These are phyloP conservation scores for Taphrorychus bicolor DNA, from an alignment of 2,888 invertebrate genomes.

Conservation along the genomic window DNA sequence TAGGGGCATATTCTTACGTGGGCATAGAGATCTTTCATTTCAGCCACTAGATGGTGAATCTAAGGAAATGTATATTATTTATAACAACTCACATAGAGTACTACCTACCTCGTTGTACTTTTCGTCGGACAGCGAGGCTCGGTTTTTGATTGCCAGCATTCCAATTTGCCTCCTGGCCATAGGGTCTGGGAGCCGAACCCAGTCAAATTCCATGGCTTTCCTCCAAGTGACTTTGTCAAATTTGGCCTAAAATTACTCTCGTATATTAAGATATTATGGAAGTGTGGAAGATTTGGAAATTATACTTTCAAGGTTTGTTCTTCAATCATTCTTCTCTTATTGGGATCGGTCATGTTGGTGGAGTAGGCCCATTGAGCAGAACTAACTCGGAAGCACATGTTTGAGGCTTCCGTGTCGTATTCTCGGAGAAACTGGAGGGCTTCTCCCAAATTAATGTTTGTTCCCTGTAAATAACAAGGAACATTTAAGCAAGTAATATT, in stretches of 20 bases:
- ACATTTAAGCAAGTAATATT: too few relatives aligned
- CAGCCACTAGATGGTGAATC: slow-evolving; percentile 74
- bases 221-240: slow-evolving; percentile 73
- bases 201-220: slow-evolving; percentile 73
- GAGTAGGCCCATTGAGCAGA: slow-evolving; percentile 79
- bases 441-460: slow-evolving; percentile 71
- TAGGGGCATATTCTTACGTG: slow-evolving; percentile 76
- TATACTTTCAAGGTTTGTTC: slow-evolving; percentile 72
- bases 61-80: too few relatives aligned
- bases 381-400: slow-evolving; percentile 75
- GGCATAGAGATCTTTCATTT: slow-evolving; percentile 82
- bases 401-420: slow-evolving; percentile 75
- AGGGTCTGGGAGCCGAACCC: slow-evolving; percentile 72
- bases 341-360: slow-evolving; percentile 77
- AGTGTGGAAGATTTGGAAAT: background rate
- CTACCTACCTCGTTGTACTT: slow-evolving; percentile 72
- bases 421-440: slow-evolving; percentile 75
- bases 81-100: too few relatives aligned
- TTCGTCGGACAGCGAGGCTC: slow-evolving; percentile 76
- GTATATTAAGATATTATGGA: too few relatives aligned
- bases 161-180: slow-evolving; percentile 72
- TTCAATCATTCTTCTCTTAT: slow-evolving; percentile 74
- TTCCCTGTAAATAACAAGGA: slow-evolving; percentile 62
- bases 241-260: slow-evolving; percentile 37
- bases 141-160: slow-evolving; percentile 73